Evolutionary conservation across 2,113 vertebrate genomes (phyloP), one percentile per base, ranked within the genome.

Genomic region (Phocoena sinus): DNA sequence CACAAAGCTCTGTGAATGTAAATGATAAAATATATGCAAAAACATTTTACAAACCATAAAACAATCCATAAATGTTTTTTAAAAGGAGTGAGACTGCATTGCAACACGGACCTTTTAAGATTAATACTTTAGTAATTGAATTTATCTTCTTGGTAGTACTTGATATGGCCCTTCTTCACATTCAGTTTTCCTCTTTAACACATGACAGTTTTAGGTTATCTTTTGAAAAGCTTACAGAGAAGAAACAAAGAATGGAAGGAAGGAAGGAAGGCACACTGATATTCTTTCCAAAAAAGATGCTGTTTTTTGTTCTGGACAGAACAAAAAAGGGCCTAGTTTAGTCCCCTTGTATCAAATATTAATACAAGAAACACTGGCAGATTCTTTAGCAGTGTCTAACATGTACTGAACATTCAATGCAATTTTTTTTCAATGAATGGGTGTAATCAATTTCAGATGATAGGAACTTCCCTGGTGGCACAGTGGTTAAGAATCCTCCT

Each of bases 11-110:
- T 70, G 50, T 60, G 74, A 90, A 74, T 80, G 62, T 87, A 94
- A 97, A 80, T 95, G 74, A 95, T 67, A n/a, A 90, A 87, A 82
- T 68, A 41, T 23, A 41, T 50, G 56, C 68, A 17, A 68, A 83
- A 87, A 87, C 33, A 83, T 68, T 79, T 92, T 79, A 94, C 50
- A 86, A 89, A 50, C 67, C 79, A 77, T 83, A 74, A 86, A 80
- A 82, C 8, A 85, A 84, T 33, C 25, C n/a, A 82, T 68, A 73
- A 82, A 56, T 73, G 79, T 56, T 90, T 65, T 80, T 96, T 73
- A 84, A 92, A 97, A 56, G 77, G 21, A 80, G 47, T 63, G 11
- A 53, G 79, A 85, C 15, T 63, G 8, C 17, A 38, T 23, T 60
- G 3, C n/a, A 79, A 73, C n/a, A 76, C 53, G 14, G 33, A 38